Percentiles rank a stretch among this genome's conserved stretches.
Evolutionary conservation across 2,113 vertebrate genomes (phyloP).

Genomic region (rat (Rattus norvegicus)): DNA sequence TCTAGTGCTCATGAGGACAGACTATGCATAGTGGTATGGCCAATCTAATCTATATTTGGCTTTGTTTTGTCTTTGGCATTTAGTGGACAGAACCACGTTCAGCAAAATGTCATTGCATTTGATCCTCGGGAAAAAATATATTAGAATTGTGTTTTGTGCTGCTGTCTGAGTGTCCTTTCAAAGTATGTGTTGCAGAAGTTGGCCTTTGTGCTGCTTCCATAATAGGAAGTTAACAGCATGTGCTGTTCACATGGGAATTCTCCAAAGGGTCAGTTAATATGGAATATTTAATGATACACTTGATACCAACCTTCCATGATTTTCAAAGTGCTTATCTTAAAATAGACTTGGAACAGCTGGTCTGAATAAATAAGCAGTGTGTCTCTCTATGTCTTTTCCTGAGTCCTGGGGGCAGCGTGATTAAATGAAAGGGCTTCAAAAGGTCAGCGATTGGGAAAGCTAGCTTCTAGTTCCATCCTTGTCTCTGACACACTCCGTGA

Average conservation of each 20-base stretch:
- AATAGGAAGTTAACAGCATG: conserved; percentile 81
- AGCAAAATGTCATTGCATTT: neutral
- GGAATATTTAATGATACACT: conserved; percentile 79
- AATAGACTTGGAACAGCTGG: conserved; percentile 79
- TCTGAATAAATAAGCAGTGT: conserved; percentile 56
- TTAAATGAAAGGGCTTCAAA: neutral
- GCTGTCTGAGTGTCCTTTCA: conserved; percentile 77
- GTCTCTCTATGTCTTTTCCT: conserved; percentile 17
- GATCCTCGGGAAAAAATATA: conserved; percentile 68
- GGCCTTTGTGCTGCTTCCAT: conserved; percentile 78
- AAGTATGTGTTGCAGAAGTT: conserved; percentile 77
- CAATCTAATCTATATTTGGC: conserved; percentile 49
- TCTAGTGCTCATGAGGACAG: no score
- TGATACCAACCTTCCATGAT: conserved; percentile 77
- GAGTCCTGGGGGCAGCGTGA: neutral
- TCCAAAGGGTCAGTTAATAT: conserved; percentile 81
- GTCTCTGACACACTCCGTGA: neutral
- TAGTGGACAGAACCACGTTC: conserved; percentile 60
- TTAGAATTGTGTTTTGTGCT: conserved; percentile 70
- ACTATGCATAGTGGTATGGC: neutral
- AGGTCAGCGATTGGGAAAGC: neutral
- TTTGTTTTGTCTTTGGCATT: neutral
- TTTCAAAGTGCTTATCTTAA: conserved; percentile 73
- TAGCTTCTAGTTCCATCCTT: neutral
- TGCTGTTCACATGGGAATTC: conserved; percentile 73